A percentile compares a stretch with the other conserved stretches of the same genome.
Evolutionary conservation across 2,797 vertebrate species (phyloP).

Genomic region (Clamator glandarius): DNA sequence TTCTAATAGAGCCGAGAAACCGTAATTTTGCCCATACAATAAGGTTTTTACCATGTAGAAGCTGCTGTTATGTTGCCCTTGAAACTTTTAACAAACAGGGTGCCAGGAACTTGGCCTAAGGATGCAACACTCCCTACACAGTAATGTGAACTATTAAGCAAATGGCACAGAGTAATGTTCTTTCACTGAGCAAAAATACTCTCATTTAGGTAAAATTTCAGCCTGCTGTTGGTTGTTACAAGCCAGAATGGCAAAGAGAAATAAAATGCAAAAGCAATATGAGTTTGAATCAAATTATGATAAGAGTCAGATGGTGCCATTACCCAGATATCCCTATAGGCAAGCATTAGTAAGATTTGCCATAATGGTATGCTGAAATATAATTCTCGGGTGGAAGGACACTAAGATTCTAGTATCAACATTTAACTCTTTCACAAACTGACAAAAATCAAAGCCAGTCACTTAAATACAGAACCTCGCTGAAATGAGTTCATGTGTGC

Average conservation of each 20-base stretch:
- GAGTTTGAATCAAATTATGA: constrained; percentile 80
- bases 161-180: constrained; percentile 77
- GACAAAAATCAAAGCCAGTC: neutral
- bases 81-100: constrained; percentile 65
- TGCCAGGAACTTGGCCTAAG: constrained; percentile 64
- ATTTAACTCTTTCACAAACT: constrained; percentile 52
- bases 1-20: neutral
- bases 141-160: constrained; percentile 80
- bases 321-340: constrained; percentile 71
- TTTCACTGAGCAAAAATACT: constrained; percentile 73
- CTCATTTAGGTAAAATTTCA: constrained; percentile 80
- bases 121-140: constrained; percentile 59
- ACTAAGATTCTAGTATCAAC: constrained; percentile 24
- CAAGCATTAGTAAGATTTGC: constrained; percentile 74
- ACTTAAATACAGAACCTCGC: neutral
- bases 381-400: constrained; percentile 59
- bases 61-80: constrained; percentile 53
- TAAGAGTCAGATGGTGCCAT: constrained; percentile 79
- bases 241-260: constrained; percentile 76
- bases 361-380: constrained; percentile 64
- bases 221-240: constrained; percentile 77
- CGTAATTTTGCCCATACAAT: neutral
- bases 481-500: neutral
- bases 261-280: constrained; percentile 78
- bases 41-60: constrained; percentile 42